phyloP scores from a whole-genome alignment of 2,888 invertebrate species.

The Sialis lutaria region DNA sequence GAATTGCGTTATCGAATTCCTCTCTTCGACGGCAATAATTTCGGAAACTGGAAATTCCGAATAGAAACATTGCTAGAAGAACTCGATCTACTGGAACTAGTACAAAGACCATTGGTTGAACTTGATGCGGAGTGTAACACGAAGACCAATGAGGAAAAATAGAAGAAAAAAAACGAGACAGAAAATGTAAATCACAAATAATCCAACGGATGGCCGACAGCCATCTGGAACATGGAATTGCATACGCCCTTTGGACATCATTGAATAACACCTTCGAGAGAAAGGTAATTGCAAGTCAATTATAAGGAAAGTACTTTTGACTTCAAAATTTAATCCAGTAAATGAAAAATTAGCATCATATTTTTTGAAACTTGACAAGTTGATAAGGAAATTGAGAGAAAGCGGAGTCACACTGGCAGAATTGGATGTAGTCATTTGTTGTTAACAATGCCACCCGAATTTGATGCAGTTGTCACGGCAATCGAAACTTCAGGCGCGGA shows the following conservation, averaged over 20 bases:
- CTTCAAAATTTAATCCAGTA: conserved; percentile 11
- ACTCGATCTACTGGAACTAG: background rate
- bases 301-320: background rate
- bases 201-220: background rate
- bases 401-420: conserved; percentile 5
- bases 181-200: background rate
- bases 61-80: background rate
- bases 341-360: too few species aligned
- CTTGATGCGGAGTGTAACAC: too few species aligned
- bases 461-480: conserved; percentile 11
- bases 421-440: conserved; percentile 8
- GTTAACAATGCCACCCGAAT: conserved; percentile 10
- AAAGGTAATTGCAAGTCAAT: background rate
- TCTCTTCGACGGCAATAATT: too few species aligned
- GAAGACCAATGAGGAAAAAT: background rate
- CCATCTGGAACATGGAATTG: background rate
- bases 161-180: background rate
- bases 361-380: too few species aligned
- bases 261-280: too few species aligned
- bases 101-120: background rate
- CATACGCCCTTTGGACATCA: background rate
- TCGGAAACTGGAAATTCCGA: background rate
- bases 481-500: conserved; percentile 3
- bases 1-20: too few species aligned
- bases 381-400: too few species aligned